Evolutionary conservation across 2,797 vertebrate genomes (phyloP).

Genomic region (Sebastes variabilis): DNA sequence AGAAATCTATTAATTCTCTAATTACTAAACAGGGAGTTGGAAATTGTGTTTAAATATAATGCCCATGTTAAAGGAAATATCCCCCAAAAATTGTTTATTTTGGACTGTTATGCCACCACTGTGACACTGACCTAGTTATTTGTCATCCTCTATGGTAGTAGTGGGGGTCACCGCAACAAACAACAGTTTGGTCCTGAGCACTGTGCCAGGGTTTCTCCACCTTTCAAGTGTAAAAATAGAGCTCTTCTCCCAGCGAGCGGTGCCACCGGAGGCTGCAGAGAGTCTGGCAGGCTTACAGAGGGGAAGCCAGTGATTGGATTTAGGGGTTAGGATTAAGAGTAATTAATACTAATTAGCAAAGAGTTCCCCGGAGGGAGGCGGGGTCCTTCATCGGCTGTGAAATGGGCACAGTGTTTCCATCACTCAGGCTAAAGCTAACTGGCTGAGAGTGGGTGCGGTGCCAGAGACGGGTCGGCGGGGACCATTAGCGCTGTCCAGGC

Average conservation of each 20-base stretch:
- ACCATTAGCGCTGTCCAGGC: slow-evolving; percentile 52
- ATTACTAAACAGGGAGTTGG: slow-evolving; percentile 56
- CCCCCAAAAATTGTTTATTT: not conserved
- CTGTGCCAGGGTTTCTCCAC: slow-evolving; percentile 33
- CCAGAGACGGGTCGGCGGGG: slow-evolving; percentile 54
- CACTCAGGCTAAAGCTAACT: slow-evolving; percentile 44
- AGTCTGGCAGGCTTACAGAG: slow-evolving; percentile 45
- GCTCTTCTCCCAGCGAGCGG: slow-evolving; percentile 23
- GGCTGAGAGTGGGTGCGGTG: slow-evolving; percentile 36
- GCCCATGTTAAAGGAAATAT: slow-evolving; percentile 15
- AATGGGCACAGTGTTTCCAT: slow-evolving; percentile 55
- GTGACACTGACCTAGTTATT: slow-evolving; percentile 49
- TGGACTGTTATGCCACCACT: not conserved
- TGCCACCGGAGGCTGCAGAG: slow-evolving; percentile 54
- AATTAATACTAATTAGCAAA: slow-evolving; percentile 84
- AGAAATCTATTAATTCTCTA: slow-evolving; percentile 66
- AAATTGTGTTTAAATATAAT: slow-evolving; percentile 38
- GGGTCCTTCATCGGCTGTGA: slow-evolving; percentile 59
- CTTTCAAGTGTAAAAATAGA: slow-evolving; percentile 65
- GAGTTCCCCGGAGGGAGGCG: slow-evolving; percentile 62
- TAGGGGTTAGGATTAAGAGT: slow-evolving; percentile 79
- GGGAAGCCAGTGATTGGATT: slow-evolving; percentile 70
- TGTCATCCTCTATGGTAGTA: slow-evolving; percentile 1
- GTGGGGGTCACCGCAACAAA: slow-evolving; percentile 8
- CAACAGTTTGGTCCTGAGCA: slow-evolving; percentile 5